These are phyloP conservation scores for Gephyroberyx darwinii DNA, from an alignment of 2,797 vertebrate genomes.

Conservation along the genomic window DNA sequence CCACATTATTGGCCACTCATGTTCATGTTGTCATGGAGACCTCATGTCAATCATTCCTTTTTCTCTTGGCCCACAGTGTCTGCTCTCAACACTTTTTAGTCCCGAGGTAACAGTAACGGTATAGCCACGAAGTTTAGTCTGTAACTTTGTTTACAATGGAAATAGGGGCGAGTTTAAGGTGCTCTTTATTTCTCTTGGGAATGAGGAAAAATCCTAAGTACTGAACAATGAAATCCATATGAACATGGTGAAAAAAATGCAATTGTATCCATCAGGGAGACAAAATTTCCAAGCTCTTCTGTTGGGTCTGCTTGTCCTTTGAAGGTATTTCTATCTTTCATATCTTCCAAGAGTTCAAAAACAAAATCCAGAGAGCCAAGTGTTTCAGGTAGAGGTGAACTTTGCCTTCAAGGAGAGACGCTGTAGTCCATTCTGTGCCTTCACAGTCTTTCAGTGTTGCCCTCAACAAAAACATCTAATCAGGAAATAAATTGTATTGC, in stretches of 20 bases:
- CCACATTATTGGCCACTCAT: conserved; percentile 28
- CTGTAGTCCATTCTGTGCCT: conserved; percentile 24
- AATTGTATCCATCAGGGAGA: conserved; percentile 18
- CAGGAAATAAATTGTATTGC: conserved; percentile 1
- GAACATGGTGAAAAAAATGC: conserved; percentile 10
- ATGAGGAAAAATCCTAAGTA: conserved; percentile 20
- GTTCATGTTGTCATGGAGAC: conserved; percentile 18
- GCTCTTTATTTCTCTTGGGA: background rate
- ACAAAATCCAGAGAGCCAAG: conserved; percentile 2
- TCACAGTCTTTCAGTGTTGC: conserved; percentile 21
- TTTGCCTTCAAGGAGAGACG: conserved; percentile 23
- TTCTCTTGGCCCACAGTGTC: background rate
- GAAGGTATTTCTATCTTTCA: background rate
- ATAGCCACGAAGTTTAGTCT: conserved; percentile 18
- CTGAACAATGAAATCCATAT: conserved; percentile 30
- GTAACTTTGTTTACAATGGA: conserved; percentile 27
- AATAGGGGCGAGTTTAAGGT: conserved; percentile 16
- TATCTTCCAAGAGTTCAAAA: conserved; percentile 16
- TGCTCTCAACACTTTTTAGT: conserved; percentile 11
- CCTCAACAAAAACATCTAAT: conserved; percentile 16
- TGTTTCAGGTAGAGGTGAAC: conserved; percentile 1
- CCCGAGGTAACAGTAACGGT: conserved; percentile 30
- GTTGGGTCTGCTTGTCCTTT: background rate
- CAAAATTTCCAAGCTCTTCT: background rate
- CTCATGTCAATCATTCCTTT: conserved; percentile 33